Base-by-base conservation (phyloP, 2,888 invertebrate genomes). In the Rotaria socialis region DNA sequence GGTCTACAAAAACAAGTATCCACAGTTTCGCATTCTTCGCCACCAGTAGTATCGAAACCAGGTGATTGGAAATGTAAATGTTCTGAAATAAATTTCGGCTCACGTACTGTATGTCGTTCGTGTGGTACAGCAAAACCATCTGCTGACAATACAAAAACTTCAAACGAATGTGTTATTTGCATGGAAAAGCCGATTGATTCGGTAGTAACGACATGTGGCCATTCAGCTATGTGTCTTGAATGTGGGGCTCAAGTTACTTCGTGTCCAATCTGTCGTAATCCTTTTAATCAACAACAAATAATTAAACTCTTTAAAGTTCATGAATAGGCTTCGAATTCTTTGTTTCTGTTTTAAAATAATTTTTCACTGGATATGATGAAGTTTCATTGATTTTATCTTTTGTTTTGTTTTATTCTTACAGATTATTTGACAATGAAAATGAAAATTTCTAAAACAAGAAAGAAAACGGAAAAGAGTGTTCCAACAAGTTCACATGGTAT, bases 11-110 rank as follows among this genome's bases (percentile, higher is more conserved):
- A 35, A 67, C 14, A 67, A 35, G 27, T 3, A 2, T 16, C 67
- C 3, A 35, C 16, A 16, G 14, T 2, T 67, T 11, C 16, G 2
- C 14, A 27, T 67, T 11, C 10, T 2, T 1, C 24, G 24, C 7
- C 67, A 67, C 2, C 67, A 56, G 16, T 67, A 80, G 11, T n/a
- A 10, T 3, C 47, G 0, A 80, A 47, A 47, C 80, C 80, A 24
- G 80, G 80, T 14, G 80, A 80, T 47, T 80, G 80, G 80, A 80
- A 80, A 11, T 80, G 80, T 80, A 3, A 22, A n/a, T 80, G 80
- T 47, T n/a, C 43, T 47, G 47, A 80, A 14, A n/a, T 24, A 24
- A 80, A 80, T 19, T 80, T 80, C 7, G 80, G 47, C n/a, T 80
- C 80, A n/a, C 47, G 80, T 43, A 47, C 14, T 80, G 47, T 80